Percentiles rank a stretch among this genome's conserved stretches.
phyloP scores from a whole-genome alignment of 2,797 vertebrate genomes.

The Brachyrhaphis roseni region DNA sequence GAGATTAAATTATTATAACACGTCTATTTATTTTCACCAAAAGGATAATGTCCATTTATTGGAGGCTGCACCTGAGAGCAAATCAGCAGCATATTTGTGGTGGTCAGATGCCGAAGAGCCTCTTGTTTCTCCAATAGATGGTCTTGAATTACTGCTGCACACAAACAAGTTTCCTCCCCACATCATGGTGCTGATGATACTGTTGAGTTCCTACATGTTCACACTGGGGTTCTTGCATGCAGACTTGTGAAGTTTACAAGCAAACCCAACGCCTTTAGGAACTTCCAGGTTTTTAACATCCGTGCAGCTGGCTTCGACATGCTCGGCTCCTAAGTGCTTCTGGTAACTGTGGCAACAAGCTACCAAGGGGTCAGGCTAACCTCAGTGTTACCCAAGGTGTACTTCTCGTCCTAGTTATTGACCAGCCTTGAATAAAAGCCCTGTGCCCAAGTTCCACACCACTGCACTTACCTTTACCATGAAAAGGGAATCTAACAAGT shows the following conservation, averaged over 20 bases:
- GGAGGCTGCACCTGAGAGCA: conserved; percentile 32
- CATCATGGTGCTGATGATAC: conserved; percentile 78
- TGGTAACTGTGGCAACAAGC: conserved; percentile 63
- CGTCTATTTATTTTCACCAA: conserved; percentile 41
- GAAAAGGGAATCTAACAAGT: conserved; percentile 29
- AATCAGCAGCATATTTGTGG: neutral
- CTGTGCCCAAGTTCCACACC: conserved; percentile 60
- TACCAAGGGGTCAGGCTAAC: conserved; percentile 69
- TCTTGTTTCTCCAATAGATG: conserved; percentile 20
- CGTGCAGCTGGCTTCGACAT: conserved; percentile 33
- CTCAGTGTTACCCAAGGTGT: conserved; percentile 69
- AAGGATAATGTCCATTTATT: conserved; percentile 12
- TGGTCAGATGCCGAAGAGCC: conserved; percentile 25
- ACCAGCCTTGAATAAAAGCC: conserved; percentile 64
- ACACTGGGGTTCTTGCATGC: neutral
- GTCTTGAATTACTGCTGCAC: conserved; percentile 48
- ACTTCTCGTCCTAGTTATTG: conserved; percentile 59
- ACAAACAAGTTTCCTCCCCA: conserved; percentile 47
- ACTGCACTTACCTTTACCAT: conserved; percentile 63
- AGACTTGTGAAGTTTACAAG: conserved; percentile 76
- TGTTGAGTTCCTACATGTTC: conserved; percentile 36
- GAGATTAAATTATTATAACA: conserved; percentile 13
- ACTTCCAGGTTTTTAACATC: conserved; percentile 51
- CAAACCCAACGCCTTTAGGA: conserved; percentile 45
- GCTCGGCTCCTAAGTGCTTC: conserved; percentile 67